These are phyloP conservation scores for Acrossocheilus wenchowensis DNA, from an alignment of 2,797 vertebrate genomes.

Conservation along the genomic window DNA sequence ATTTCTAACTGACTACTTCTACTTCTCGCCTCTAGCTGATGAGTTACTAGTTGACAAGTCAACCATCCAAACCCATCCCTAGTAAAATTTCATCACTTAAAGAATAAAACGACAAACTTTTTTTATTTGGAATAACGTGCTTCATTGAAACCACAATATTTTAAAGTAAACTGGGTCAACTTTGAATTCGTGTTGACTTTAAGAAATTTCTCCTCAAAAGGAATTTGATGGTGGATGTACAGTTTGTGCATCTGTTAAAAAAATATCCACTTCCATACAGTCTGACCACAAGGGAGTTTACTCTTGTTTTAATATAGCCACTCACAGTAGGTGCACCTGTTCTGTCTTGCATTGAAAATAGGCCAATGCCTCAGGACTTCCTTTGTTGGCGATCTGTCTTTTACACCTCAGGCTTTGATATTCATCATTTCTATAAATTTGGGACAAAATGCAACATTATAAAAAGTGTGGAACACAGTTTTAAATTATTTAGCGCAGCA, in stretches of 20 bases:
- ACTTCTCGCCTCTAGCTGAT: no score
- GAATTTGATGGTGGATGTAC: neutral
- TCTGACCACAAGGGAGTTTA: neutral
- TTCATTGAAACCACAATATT: neutral
- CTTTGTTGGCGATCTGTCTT: constrained; percentile 11
- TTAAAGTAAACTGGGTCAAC: neutral
- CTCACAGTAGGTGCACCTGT: constrained; percentile 66
- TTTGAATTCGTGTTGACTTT: constrained; percentile 7
- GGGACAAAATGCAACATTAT: constrained; percentile 48
- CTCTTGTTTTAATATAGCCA: constrained; percentile 60
- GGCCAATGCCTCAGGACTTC: neutral
- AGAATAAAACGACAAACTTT: neutral
- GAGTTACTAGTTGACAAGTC: neutral
- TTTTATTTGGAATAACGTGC: neutral
- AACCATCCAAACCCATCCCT: neutral
- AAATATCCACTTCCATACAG: neutral
- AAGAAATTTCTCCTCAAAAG: neutral
- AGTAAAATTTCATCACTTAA: neutral
- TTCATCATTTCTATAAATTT: constrained; percentile 46
- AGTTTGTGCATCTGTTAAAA: constrained; percentile 15
- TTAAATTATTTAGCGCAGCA: constrained; percentile 73
- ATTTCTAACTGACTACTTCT: neutral
- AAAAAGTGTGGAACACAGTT: constrained; percentile 53
- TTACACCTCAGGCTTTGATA: constrained; percentile 39
- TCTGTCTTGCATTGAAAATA: constrained; percentile 42